phyloP scores from a whole-genome alignment of 2,797 vertebrate genomes.

The Cyprinella venusta region DNA sequence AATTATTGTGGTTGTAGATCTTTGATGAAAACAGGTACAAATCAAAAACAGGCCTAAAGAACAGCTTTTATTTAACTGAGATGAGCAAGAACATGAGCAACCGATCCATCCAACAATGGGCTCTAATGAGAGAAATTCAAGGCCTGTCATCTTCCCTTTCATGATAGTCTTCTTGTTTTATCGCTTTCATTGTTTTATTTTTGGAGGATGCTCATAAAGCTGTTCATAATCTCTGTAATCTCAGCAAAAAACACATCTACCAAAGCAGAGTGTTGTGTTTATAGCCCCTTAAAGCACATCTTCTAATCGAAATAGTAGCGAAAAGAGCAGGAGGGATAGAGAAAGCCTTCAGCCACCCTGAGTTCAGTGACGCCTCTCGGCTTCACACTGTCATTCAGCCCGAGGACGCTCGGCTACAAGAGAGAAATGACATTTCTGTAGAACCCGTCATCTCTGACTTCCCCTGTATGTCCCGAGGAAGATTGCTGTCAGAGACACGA shows the following conservation, averaged over 20 bases:
- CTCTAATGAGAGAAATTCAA: neutral
- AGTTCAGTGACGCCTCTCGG: slow-evolving; percentile 36
- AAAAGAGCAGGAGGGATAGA: slow-evolving; percentile 34
- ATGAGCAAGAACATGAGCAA: neutral
- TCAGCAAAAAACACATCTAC: slow-evolving; percentile 47
- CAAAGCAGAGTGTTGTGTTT: slow-evolving; percentile 8
- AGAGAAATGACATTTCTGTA: slow-evolving; percentile 67
- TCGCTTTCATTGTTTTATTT: neutral
- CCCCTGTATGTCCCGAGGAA: slow-evolving; percentile 51
- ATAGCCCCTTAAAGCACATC: slow-evolving; percentile 16
- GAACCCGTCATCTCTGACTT: slow-evolving; percentile 57
- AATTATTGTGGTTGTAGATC: neutral
- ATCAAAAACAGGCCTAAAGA: neutral
- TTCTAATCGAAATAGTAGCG: slow-evolving; percentile 4
- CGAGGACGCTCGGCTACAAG: slow-evolving; percentile 59
- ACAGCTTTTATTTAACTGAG: neutral
- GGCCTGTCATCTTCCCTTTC: neutral
- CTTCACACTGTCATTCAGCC: slow-evolving; percentile 60
- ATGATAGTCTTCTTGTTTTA: neutral
- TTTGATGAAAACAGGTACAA: neutral
- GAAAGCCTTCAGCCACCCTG: slow-evolving; percentile 42
- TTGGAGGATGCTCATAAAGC: slow-evolving; percentile 15
- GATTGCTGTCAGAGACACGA: slow-evolving; percentile 57
- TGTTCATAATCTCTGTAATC: slow-evolving; percentile 48
- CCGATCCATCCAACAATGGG: neutral